Conservation (phyloP, 2,797 vertebrate genomes). For the Pantherophis alleghaniensis region DNA sequence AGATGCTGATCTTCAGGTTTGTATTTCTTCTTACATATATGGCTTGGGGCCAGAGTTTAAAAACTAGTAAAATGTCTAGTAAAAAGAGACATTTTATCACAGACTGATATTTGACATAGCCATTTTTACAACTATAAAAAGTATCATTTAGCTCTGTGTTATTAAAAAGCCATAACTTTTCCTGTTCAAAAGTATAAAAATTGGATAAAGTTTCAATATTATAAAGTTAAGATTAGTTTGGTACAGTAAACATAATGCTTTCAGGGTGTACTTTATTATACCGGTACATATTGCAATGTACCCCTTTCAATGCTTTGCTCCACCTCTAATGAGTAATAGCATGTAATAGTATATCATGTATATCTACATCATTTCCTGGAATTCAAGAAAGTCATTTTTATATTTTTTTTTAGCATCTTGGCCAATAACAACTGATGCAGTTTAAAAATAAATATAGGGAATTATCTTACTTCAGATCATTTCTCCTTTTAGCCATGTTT, state of each 20-base stretch:
- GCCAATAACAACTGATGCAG: background rate
- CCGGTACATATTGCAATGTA: background rate
- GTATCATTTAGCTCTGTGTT: background rate
- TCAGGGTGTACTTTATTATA: background rate
- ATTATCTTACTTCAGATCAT: background rate
- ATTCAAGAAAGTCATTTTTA: background rate
- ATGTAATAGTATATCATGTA: background rate
- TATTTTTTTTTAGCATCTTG: background rate
- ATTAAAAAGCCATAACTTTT: background rate
- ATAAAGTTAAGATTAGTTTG: background rate
- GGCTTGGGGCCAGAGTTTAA: background rate
- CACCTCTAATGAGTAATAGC: background rate
- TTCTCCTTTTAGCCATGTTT: background rate
- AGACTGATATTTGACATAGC: background rate
- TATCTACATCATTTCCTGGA: background rate
- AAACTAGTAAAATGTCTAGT: background rate
- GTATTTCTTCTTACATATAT: constrained; percentile 12
- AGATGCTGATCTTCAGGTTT: constrained; percentile 51
- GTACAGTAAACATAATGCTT: background rate
- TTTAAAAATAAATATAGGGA: background rate
- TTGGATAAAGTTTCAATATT: background rate
- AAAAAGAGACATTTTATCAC: background rate
- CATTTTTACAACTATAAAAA: background rate
- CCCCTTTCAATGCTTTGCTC: background rate
- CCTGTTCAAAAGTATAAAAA: background rate